Conservation (phyloP, 1,140 invertebrate genomes). For the Berghia stephanieae region DNA sequence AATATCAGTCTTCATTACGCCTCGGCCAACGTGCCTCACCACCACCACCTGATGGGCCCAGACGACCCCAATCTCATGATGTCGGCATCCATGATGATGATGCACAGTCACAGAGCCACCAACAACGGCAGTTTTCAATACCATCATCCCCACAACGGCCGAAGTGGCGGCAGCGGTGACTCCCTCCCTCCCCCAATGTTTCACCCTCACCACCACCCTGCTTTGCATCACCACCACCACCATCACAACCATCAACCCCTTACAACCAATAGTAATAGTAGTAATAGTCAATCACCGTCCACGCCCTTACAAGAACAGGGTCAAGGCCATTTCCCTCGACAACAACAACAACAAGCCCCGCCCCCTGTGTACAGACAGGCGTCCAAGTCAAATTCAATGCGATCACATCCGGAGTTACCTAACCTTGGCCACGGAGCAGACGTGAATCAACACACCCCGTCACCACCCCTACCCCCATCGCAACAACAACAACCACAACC, state of each 20-base stretch:
- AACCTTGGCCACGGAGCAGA: no score
- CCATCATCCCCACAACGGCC: no score
- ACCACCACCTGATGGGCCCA: constrained; percentile 4
- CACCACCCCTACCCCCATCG: not conserved
- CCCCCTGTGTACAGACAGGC: no score
- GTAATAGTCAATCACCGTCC: no score
- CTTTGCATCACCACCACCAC: not conserved
- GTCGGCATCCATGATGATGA: constrained; percentile 42
- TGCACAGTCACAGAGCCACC: constrained; percentile 38
- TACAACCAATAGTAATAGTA: constrained; percentile 11
- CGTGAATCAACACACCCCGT: no score
- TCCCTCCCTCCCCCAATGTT: not conserved
- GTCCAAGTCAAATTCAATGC: no score
- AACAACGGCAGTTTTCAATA: no score
- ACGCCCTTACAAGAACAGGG: no score
- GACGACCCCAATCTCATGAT: constrained; percentile 28
- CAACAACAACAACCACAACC: not conserved
- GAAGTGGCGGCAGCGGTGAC: not conserved
- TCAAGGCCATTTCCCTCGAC: no score
- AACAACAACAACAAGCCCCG: no score
- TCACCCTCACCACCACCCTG: not conserved
- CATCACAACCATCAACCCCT: constrained; percentile 21
- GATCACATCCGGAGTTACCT: no score
- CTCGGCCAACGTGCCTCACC: constrained; percentile 36
- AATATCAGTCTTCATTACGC: constrained; percentile 55